These are phyloP conservation scores for Caranx melampygus DNA, from an alignment of 2,113 vertebrate species.

Conservation along the genomic window DNA sequence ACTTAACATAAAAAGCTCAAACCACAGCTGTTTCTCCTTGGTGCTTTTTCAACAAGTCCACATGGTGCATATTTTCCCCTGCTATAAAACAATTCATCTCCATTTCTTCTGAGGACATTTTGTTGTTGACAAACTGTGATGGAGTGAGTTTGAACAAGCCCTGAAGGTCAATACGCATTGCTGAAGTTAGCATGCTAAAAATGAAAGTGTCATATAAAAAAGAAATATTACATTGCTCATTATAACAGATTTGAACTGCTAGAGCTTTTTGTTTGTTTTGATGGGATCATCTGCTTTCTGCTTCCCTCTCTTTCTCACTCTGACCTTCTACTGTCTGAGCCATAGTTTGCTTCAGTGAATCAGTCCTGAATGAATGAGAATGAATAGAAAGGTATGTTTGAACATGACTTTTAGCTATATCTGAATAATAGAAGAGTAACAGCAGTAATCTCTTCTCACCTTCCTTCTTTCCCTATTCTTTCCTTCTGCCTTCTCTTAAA, in stretches of 20 bases:
- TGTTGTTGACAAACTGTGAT: constrained; percentile 9
- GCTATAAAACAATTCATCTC: neutral
- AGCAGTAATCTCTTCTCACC: constrained; percentile 8
- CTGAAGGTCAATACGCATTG: constrained; percentile 36
- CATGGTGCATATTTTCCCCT: neutral
- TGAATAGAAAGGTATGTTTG: neutral
- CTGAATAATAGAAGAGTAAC: neutral
- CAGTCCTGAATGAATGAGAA: neutral
- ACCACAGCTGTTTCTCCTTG: neutral
- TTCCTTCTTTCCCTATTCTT: neutral
- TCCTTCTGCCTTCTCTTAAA: neutral
- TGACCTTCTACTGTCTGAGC: constrained; percentile 23
- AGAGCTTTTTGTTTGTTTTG: constrained; percentile 23
- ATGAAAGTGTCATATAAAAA: neutral
- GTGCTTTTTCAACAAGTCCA: neutral
- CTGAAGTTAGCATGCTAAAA: constrained; percentile 21
- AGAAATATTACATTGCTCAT: neutral
- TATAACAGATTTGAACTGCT: neutral
- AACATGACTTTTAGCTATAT: neutral
- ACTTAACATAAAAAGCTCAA: neutral
- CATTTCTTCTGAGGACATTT: constrained; percentile 5
- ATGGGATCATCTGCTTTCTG: neutral
- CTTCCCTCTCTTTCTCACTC: neutral
- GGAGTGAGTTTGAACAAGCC: constrained; percentile 12
- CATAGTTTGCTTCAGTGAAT: constrained; percentile 6